A percentile compares a stretch with the other conserved stretches of the same genome.
Evolutionary conservation across 2,797 vertebrate genomes (phyloP).

Genomic region (Pangasius djambal): DNA sequence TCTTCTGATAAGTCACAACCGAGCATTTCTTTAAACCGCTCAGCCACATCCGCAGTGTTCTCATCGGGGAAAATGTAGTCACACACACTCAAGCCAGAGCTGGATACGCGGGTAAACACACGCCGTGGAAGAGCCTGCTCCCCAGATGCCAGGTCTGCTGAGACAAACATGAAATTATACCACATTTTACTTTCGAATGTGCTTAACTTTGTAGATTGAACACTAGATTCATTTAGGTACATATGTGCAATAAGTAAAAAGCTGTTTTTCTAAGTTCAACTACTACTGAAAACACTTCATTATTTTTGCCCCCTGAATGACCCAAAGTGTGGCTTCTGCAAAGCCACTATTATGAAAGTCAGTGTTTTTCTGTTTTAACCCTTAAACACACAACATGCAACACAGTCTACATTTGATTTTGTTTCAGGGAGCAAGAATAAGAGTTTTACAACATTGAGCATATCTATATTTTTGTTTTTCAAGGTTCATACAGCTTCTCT

Average conservation of each 20-base stretch:
- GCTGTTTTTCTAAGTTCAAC: neutral
- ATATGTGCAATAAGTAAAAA: neutral
- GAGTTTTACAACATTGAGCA: neutral
- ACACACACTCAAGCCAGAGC: conserved; percentile 79
- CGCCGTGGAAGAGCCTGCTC: conserved; percentile 81
- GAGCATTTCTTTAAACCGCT: conserved; percentile 87
- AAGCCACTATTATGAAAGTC: neutral
- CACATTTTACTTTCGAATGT: neutral
- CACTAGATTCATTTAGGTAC: neutral
- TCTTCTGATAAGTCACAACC: conserved; percentile 77
- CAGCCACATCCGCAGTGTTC: conserved; percentile 77
- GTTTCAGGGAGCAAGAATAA: neutral
- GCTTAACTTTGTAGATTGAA: neutral
- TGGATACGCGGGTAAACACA: conserved; percentile 81
- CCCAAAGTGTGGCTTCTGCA: neutral
- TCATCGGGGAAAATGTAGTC: conserved; percentile 93
- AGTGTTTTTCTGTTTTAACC: neutral
- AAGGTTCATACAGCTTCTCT: neutral
- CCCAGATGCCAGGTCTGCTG: conserved; percentile 48
- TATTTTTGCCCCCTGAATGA: neutral
- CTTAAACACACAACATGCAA: neutral
- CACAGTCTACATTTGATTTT: neutral
- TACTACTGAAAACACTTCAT: neutral
- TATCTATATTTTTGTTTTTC: neutral
- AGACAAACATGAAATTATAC: conserved; percentile 44